Percentiles rank a stretch among this genome's conserved stretches.
Conservation (phyloP, 2,888 invertebrate species). For the Isotomurus palustris region DNA sequence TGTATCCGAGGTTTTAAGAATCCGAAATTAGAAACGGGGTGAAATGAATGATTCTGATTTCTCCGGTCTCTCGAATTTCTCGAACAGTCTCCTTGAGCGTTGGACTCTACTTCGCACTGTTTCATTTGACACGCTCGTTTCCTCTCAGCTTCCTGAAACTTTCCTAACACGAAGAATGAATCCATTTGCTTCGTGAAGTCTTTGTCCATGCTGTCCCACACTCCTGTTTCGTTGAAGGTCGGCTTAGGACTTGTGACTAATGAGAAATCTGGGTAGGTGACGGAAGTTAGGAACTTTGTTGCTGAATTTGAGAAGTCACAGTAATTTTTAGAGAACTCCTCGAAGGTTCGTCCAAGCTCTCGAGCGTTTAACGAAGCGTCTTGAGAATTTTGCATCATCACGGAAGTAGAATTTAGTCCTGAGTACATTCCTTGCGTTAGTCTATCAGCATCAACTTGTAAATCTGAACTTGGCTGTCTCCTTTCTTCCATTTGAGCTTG, state of each 20-base stretch:
- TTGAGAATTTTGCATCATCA: slow-evolving; percentile 12
- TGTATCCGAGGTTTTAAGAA: no score
- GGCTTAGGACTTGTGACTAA: slow-evolving; percentile 17
- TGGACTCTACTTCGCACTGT: not conserved
- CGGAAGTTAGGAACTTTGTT: slow-evolving; percentile 18
- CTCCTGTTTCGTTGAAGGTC: slow-evolving; percentile 12
- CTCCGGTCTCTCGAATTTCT: no score
- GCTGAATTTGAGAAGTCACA: slow-evolving; percentile 17
- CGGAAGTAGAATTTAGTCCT: slow-evolving; percentile 7
- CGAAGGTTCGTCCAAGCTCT: slow-evolving; percentile 15
- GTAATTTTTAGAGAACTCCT: slow-evolving; percentile 13
- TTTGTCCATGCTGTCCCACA: slow-evolving; percentile 18
- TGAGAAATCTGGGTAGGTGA: slow-evolving; percentile 19
- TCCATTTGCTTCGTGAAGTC: slow-evolving; percentile 22
- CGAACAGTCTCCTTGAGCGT: not conserved
- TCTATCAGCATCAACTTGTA: slow-evolving; percentile 6
- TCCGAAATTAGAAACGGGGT: no score
- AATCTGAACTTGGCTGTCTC: not conserved
- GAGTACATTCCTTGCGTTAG: slow-evolving; percentile 9
- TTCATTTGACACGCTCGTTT: no score
- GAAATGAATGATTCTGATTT: no score
- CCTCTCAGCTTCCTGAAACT: not conserved
- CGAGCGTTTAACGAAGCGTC: slow-evolving; percentile 15
- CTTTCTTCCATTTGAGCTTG: not conserved
- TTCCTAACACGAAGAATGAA: not conserved